Evolutionary conservation across 2,888 invertebrate species (phyloP), one percentile per base, ranked within the genome.

Genomic region (Clostera curtula): DNA sequence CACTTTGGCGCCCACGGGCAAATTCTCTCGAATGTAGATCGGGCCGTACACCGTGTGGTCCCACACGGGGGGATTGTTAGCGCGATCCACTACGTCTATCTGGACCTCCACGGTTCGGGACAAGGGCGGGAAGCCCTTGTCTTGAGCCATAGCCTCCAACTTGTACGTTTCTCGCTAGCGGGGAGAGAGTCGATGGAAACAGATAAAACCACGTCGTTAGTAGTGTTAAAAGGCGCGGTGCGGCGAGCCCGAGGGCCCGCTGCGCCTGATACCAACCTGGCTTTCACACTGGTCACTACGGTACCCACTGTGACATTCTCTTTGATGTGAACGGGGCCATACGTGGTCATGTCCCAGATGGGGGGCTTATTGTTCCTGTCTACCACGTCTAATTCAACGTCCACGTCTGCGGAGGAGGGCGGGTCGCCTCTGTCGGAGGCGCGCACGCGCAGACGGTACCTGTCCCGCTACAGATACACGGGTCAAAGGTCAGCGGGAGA

Each of bases 291-390:
- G 89, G 95, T 95, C 90, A 96, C 95, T 91, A 94, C 93, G 87
- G 95, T 95, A 91, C 96, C 96, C 90, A 96, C 95, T 91, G 95
- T 95, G 90, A 96, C 95, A 93, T 96, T 96, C 93, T 97, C 96
- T 90, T 92, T 93, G 90, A 96, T 94, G 92, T 93, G 93, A 89
- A 95, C 95, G 88, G 96, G 96, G 89, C 96, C 95, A 90, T 96
- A 96, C 88, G 94, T 90, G 87, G 90, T 91, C 87, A 90, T 90
- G 89, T 94, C 96, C 96, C 95, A 97, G 86, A 94, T 91, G 86
- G 95, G 96, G 86, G 93, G 97, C 91, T 95, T 97, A 93, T 95
- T 96, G 92, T 94, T 97, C 89, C 94, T 91, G 91, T 95, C 96
- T 87, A 97, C 97, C 86, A 98, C 96, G 89, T 95, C 96, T 90